These are phyloP conservation scores for Andrena hattorfiana DNA, from an alignment of 2,888 invertebrate species.

Conservation along the genomic window DNA sequence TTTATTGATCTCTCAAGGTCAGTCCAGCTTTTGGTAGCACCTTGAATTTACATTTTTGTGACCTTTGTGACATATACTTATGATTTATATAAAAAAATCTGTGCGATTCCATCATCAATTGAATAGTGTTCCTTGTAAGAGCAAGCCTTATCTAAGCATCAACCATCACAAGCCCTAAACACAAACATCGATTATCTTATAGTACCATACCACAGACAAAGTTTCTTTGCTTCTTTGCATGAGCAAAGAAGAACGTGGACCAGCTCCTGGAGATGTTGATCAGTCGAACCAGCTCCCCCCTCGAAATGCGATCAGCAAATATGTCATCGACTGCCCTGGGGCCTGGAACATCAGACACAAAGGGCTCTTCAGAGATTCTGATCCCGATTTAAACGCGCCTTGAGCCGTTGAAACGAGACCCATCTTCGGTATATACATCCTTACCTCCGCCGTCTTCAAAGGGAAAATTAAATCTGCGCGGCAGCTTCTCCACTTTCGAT, in stretches of 20 bases:
- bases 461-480: constrained; percentile 7
- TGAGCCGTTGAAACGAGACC: constrained; percentile 1
- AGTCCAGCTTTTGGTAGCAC: too few relatives aligned
- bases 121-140: too few relatives aligned
- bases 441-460: not conserved
- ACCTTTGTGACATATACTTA: too few relatives aligned
- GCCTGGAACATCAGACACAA: not conserved
- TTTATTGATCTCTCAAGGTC: too few relatives aligned
- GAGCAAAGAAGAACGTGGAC: not conserved
- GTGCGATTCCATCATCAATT: too few relatives aligned
- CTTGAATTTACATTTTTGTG: too few relatives aligned
- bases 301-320: constrained; percentile 10
- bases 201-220: too few relatives aligned
- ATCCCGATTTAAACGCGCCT: constrained; percentile 19
- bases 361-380: constrained; percentile 14
- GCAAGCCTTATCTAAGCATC: too few relatives aligned
- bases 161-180: too few relatives aligned
- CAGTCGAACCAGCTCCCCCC: not conserved
- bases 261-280: not conserved
- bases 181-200: too few relatives aligned
- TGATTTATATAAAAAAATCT: too few relatives aligned
- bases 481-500: constrained; percentile 9
- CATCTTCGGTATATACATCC: not conserved
- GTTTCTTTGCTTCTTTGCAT: too few relatives aligned
- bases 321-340: not conserved